A percentile compares a stretch with the other conserved stretches of the same genome.
phyloP scores from a whole-genome alignment of 2,797 vertebrate species.

The Aeoliscus strigatus region DNA sequence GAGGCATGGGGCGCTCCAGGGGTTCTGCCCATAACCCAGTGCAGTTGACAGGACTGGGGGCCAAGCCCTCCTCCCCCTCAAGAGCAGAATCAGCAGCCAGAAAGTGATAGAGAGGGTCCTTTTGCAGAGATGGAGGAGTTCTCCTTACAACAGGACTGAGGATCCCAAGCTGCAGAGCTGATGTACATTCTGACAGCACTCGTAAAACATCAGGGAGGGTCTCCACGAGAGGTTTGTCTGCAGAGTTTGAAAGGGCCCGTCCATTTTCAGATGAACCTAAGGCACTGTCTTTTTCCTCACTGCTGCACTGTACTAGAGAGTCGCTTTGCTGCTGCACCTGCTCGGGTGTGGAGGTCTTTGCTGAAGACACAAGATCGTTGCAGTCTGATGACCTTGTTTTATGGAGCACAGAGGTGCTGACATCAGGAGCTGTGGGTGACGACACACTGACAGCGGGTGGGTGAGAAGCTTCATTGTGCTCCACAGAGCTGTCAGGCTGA shows the following conservation, averaged over 20 bases:
- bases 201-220: constrained; percentile 37
- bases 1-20: constrained; percentile 66
- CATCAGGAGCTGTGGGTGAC: constrained; percentile 1
- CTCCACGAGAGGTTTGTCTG: constrained; percentile 20
- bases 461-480: constrained; percentile 7
- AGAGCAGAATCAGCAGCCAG: constrained; percentile 30
- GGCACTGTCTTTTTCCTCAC: constrained; percentile 43
- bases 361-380: background rate
- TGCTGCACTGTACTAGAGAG: background rate
- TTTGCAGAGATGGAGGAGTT: constrained; percentile 22
- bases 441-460: constrained; percentile 1
- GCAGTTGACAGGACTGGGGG: constrained; percentile 5
- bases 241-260: constrained; percentile 9
- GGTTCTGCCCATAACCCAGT: constrained; percentile 44
- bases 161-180: constrained; percentile 37
- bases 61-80: constrained; percentile 29
- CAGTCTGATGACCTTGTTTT: constrained; percentile 2
- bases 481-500: constrained; percentile 4
- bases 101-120: constrained; percentile 9
- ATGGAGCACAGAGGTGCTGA: background rate
- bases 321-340: constrained; percentile 8
- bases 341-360: constrained; percentile 6
- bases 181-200: constrained; percentile 40
- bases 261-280: constrained; percentile 40
- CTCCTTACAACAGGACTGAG: constrained; percentile 43